Evolutionary conservation across 2,888 invertebrate species (phyloP), one percentile per base, ranked within the genome.

Genomic region (Lypha dubia): DNA sequence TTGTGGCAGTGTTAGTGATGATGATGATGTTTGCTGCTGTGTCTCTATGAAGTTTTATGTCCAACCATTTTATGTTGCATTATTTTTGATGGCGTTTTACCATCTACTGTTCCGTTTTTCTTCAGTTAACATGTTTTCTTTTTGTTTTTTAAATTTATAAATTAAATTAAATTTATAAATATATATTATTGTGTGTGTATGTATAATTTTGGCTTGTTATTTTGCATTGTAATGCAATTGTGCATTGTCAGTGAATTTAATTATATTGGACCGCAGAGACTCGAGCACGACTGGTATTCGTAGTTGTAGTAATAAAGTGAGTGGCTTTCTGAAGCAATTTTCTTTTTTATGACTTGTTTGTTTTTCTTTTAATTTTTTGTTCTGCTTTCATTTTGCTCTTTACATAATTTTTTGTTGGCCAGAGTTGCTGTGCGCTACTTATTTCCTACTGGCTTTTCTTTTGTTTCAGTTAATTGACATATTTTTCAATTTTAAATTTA

Each of bases 181-280:
- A 24, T 49, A 17, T 28, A 38, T 49, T 38, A 20, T 38, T 38
- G 51, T 13, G 20, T 71, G 32, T 51, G 28, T 28, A 46, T n/a
- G 22, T 20, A 35, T 38, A 44, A n/a, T 46, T 58, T 44, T 73
- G 53, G 20, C 22, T 71, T 68, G 32, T 73, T 70, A 28, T 79
- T n/a, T n/a, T 68, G 62, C 79, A 24, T 56, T 74, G 56, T 68
- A 79, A 79, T 79, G 65, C 76, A 71, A 80, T 71, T 84, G 75
- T 79, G 77, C 77, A 77, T 77, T 84, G 84, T 74, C 84, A 84
- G 81, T 65, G 58, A 84, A 84, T 84, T 81, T 79, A 81, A 81
- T 84, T 81, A 81, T 84, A 81, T 81, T 44, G 77, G 74, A 84
- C 77, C 81, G 49, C 77, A 77, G 81, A 81, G 77, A 74, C 65